phyloP scores from a whole-genome alignment of 2,888 invertebrate genomes.

The Lordiphosa andalusiaca region DNA sequence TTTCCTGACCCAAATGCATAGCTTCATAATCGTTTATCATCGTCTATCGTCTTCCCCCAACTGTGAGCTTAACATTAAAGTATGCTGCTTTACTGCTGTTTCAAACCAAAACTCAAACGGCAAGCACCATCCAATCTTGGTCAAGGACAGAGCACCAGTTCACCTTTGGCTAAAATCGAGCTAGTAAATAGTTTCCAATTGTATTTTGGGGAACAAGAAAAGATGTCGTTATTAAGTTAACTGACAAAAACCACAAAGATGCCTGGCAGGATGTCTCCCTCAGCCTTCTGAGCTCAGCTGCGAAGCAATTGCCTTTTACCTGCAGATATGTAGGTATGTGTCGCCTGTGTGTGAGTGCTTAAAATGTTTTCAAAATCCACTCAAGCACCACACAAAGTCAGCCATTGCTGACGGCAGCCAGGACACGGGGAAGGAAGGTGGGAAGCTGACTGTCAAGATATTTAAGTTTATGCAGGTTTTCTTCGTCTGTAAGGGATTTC shows the following conservation, averaged over 20 bases:
- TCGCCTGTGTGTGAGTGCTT: conserved; percentile 33
- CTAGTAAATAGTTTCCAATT: conserved; percentile 57
- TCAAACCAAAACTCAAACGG: conserved; percentile 1
- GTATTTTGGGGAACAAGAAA: conserved; percentile 30
- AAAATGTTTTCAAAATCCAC: conserved; percentile 59
- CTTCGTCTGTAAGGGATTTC: background rate
- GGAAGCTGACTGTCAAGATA: conserved; percentile 16
- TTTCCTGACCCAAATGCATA: conserved; percentile 9
- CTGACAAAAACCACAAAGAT: conserved; percentile 37
- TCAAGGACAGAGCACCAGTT: conserved; percentile 16
- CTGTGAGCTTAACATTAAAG: conserved; percentile 9
- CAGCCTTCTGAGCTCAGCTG: conserved; percentile 26
- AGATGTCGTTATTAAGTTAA: conserved; percentile 65
- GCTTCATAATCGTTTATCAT: conserved; percentile 19
- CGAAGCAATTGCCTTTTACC: conserved; percentile 53
- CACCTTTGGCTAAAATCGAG: conserved; percentile 4
- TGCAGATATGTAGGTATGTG: conserved; percentile 19
- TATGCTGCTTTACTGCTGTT: background rate
- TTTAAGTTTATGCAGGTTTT: conserved; percentile 27
- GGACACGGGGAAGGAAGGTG: conserved; percentile 1
- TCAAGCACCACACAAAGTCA: conserved; percentile 47
- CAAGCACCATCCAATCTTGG: conserved; percentile 5
- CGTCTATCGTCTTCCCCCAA: background rate
- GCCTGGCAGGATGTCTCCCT: conserved; percentile 38
- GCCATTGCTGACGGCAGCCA: conserved; percentile 20